Conservation (phyloP, 2,888 invertebrate genomes). For the Eretmocerus hayati region DNA sequence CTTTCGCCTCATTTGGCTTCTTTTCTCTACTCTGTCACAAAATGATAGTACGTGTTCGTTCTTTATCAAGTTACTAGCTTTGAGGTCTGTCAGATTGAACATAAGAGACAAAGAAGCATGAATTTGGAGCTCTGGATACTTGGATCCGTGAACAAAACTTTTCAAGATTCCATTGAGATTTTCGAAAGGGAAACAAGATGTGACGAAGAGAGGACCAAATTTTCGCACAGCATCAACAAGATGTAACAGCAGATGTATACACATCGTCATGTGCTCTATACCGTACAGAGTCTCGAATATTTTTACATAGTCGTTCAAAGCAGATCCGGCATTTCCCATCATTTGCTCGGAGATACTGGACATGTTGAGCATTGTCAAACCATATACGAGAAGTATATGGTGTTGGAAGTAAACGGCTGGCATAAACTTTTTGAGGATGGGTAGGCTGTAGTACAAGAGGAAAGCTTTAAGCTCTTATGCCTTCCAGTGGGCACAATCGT, state of each 20-base stretch:
- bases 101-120: not conserved
- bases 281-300: not conserved
- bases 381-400: conserved; percentile 20
- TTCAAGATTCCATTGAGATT: not conserved
- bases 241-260: not conserved
- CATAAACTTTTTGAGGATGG: conserved; percentile 23
- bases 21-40: too few species aligned
- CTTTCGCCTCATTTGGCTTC: too few species aligned
- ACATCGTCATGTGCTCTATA: not conserved
- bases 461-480: conserved; percentile 23
- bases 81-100: not conserved
- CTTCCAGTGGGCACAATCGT: conserved; percentile 22
- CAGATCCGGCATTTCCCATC: not conserved
- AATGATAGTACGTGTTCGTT: too few species aligned
- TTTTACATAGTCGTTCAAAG: not conserved
- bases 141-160: not conserved
- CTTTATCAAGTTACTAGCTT: too few species aligned
- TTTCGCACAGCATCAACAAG: not conserved
- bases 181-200: not conserved
- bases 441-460: conserved; percentile 23
- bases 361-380: conserved; percentile 18
- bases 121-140: not conserved
- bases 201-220: not conserved
- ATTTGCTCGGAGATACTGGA: not conserved
- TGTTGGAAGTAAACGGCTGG: conserved; percentile 19